These are phyloP conservation scores for Nasonia vitripennis DNA, from an alignment of 1,140 invertebrate genomes.

Conservation along the genomic window DNA sequence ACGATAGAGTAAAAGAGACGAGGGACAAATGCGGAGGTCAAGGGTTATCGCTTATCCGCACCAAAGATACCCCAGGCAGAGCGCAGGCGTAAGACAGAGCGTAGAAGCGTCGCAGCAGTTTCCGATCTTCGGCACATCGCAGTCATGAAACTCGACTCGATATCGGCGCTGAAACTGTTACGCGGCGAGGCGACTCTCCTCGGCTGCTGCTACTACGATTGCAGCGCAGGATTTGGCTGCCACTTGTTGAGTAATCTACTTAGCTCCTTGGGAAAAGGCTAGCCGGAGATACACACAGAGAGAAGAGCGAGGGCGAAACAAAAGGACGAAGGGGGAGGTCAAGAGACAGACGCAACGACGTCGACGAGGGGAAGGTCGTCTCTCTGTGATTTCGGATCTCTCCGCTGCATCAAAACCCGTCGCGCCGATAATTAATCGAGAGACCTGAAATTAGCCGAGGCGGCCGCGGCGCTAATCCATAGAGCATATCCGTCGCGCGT, in stretches of 20 bases:
- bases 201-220: conserved; percentile 49
- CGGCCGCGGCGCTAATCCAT: too few species aligned
- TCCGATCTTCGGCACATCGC: not conserved
- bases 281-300: not conserved
- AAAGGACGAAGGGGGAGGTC: not conserved
- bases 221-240: conserved; percentile 67
- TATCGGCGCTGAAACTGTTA: conserved; percentile 63
- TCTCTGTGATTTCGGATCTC: too few species aligned
- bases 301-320: conserved; percentile 6
- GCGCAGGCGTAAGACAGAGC: not conserved
- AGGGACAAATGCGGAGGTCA: too few species aligned
- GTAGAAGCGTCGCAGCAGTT: not conserved
- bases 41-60: too few species aligned
- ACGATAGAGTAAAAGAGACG: not conserved
- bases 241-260: conserved; percentile 76
- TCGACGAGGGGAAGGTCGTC: conserved; percentile 44
- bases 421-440: too few species aligned
- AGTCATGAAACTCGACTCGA: conserved; percentile 56
- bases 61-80: too few species aligned
- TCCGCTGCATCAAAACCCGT: too few species aligned
- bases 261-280: conserved; percentile 65
- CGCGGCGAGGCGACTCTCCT: too few species aligned
- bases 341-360: conserved; percentile 44
- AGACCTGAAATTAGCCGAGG: too few species aligned
- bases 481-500: not conserved